Conservation (phyloP, 2,888 invertebrate species). For the Trissonchulus sp. region DNA sequence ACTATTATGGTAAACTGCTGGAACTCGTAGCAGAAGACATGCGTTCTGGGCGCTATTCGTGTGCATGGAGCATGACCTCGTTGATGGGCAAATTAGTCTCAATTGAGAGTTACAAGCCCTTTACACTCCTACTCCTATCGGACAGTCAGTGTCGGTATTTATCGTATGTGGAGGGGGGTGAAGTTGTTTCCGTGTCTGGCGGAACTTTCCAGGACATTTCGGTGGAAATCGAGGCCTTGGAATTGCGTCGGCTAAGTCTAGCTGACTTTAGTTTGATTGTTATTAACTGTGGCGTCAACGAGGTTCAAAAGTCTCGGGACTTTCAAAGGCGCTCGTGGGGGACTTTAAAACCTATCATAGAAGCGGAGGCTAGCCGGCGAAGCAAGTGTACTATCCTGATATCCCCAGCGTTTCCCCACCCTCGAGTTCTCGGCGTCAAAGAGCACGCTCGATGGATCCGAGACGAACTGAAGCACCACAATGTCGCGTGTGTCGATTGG, state of each 20-base stretch:
- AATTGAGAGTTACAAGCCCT: background rate
- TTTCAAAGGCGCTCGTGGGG: too few species aligned
- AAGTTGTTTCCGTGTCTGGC: background rate
- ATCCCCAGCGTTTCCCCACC: slow-evolving; percentile 11
- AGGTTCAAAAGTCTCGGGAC: slow-evolving; percentile 5
- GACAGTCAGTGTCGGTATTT: slow-evolving; percentile 19
- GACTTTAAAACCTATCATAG: too few species aligned
- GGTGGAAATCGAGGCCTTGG: background rate
- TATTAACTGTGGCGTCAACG: slow-evolving; percentile 14
- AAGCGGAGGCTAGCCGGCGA: too few species aligned
- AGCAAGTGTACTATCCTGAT: too few species aligned
- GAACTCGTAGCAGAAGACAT: slow-evolving; percentile 7
- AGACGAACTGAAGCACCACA: too few species aligned
- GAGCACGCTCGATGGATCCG: background rate
- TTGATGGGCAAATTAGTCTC: background rate
- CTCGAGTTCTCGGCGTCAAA: background rate
- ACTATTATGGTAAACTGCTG: background rate
- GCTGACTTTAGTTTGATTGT: slow-evolving; percentile 3
- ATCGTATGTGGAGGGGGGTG: background rate
- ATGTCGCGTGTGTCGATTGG: too few species aligned
- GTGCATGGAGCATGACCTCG: background rate
- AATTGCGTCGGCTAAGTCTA: background rate
- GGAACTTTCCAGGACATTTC: slow-evolving; percentile 15
- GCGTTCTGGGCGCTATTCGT: background rate
- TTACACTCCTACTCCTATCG: background rate